phyloP scores from a whole-genome alignment of 1,140 invertebrate genomes.

The Meloidogyne chitwoodi region DNA sequence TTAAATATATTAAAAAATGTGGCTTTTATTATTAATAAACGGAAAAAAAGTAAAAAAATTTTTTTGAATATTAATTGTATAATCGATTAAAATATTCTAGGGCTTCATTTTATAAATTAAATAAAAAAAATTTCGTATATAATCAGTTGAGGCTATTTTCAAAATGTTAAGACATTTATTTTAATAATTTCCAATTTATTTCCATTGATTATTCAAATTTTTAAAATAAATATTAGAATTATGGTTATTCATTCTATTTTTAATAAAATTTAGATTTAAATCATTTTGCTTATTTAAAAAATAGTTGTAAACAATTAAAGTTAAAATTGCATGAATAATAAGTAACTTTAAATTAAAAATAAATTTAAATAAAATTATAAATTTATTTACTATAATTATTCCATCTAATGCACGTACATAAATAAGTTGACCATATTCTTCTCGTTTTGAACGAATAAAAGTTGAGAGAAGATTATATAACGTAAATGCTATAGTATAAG shows the following conservation, averaged over 20 bases:
- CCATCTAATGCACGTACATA: not conserved
- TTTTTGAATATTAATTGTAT: no score
- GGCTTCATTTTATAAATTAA: no score
- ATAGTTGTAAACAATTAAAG: slow-evolving; percentile 2
- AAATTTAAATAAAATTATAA: not conserved
- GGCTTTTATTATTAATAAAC: no score
- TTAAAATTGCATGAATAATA: slow-evolving; percentile 6
- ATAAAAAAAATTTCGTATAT: no score
- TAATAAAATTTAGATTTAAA: not conserved
- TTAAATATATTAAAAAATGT: no score
- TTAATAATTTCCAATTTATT: no score
- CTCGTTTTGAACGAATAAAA: slow-evolving; percentile 1
- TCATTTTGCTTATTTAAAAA: slow-evolving; percentile 1
- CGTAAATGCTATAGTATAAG: slow-evolving; percentile 5
- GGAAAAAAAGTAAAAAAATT: no score
- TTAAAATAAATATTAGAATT: no score
- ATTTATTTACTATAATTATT: not conserved
- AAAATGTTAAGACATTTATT: no score
- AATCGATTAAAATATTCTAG: no score
- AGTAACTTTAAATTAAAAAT: not conserved
- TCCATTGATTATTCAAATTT: no score
- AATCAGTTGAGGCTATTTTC: no score
- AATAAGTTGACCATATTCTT: not conserved
- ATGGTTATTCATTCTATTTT: not conserved
- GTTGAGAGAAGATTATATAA: slow-evolving; percentile 5